Evolutionary conservation across 2,797 vertebrate genomes (phyloP).

Genomic region (Sebastes oblongus): DNA sequence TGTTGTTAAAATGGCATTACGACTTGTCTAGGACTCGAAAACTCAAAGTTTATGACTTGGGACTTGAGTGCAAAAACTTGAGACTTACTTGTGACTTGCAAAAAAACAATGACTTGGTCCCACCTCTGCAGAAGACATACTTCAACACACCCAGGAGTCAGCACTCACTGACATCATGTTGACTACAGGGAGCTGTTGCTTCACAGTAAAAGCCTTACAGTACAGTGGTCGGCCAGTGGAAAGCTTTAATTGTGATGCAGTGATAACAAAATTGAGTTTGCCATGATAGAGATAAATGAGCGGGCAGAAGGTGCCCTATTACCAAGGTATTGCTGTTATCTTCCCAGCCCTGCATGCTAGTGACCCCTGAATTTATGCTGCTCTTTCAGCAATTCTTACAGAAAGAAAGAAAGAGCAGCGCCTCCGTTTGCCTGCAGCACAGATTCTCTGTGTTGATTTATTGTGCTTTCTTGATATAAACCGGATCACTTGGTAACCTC

Average conservation of each 20-base stretch:
- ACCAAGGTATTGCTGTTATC: background rate
- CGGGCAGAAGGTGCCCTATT: background rate
- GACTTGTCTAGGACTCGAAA: background rate
- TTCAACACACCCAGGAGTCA: background rate
- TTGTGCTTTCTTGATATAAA: conserved; percentile 12
- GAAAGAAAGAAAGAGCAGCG: background rate
- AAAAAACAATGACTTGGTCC: too few species aligned
- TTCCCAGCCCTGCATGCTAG: background rate
- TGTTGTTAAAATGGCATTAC: background rate
- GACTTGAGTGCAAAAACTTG: background rate
- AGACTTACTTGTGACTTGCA: background rate
- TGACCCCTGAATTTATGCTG: background rate
- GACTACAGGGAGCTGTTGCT: background rate
- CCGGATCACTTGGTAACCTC: conserved; percentile 33
- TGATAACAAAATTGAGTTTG: background rate
- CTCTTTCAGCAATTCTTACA: background rate
- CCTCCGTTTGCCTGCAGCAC: conserved; percentile 1
- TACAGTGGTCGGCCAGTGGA: background rate
- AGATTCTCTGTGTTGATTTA: conserved; percentile 25
- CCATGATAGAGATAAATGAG: background rate
- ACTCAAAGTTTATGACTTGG: background rate
- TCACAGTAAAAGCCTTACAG: background rate
- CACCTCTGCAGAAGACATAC: background rate
- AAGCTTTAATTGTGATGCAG: background rate
- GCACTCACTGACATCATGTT: background rate